phyloP scores from a whole-genome alignment of 1,140 invertebrate genomes.

The Dendroctonus ponderosae region DNA sequence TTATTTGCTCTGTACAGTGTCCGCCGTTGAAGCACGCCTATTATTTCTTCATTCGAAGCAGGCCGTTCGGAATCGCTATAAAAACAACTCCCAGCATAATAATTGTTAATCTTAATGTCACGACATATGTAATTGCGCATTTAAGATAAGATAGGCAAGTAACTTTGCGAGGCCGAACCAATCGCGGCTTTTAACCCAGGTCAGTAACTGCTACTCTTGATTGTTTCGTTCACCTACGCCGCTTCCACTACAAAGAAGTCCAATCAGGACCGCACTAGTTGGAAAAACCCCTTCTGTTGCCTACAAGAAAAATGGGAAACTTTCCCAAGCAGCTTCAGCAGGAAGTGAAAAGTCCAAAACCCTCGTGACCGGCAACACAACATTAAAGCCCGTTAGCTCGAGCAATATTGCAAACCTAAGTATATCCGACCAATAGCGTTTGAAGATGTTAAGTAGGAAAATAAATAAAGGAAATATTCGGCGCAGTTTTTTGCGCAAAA shows the following conservation, averaged over 20 bases:
- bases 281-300: too few species aligned
- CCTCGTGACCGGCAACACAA: too few species aligned
- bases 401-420: too few species aligned
- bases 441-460: not conserved
- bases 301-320: not conserved
- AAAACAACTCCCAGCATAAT: slow-evolving; percentile 27
- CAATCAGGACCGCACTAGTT: slow-evolving; percentile 31
- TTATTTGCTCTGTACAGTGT: not conserved
- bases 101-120: slow-evolving; percentile 39
- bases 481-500: not conserved
- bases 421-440: too few species aligned
- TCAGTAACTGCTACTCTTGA: slow-evolving; percentile 38
- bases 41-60: slow-evolving; percentile 24
- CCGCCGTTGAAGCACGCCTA: slow-evolving; percentile 6
- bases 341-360: too few species aligned
- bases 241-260: slow-evolving; percentile 22
- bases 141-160: slow-evolving; percentile 39
- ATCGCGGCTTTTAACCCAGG: slow-evolving; percentile 35
- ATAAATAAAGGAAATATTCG: not conserved
- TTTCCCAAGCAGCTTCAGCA: too few species aligned
- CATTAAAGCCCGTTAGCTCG: too few species aligned
- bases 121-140: slow-evolving; percentile 42
- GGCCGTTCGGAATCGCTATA: slow-evolving; percentile 18
- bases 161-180: slow-evolving; percentile 33
- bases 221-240: slow-evolving; percentile 32